Conservation (phyloP, 2,797 vertebrate species). For the Otolemur crassicaudatus region DNA sequence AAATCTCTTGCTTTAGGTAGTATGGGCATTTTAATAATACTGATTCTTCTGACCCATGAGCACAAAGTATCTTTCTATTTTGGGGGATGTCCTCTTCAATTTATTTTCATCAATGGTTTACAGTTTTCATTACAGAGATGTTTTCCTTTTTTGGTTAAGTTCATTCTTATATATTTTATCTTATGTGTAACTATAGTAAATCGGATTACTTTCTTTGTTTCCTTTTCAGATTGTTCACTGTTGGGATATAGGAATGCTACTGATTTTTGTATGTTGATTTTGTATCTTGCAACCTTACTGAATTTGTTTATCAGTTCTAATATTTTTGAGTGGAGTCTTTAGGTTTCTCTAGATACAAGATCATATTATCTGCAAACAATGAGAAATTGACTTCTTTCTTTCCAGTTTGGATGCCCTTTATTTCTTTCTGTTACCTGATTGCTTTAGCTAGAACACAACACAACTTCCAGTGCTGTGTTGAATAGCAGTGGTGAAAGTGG, state of each 20-base stretch:
- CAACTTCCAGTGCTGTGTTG: no score
- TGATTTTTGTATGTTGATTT: no score
- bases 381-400: no score
- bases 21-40: not conserved
- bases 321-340: no score
- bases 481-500: not conserved
- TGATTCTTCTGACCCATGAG: not conserved
- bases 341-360: no score
- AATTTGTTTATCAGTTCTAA: no score
- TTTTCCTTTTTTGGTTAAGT: not conserved
- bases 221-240: not conserved
- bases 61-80: not conserved
- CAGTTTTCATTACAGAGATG: not conserved
- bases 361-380: no score
- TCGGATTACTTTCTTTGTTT: not conserved
- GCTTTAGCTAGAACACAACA: no score
- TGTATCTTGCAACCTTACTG: no score
- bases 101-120: not conserved
- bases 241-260: not conserved
- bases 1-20: not conserved
- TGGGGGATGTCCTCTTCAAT: not conserved
- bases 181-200: not conserved
- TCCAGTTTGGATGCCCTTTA: no score
- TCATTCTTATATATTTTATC: not conserved
- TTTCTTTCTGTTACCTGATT: no score